Evolutionary conservation across 2,888 invertebrate genomes (phyloP), one percentile per base, ranked within the genome.

Genomic region (Callimorpha dominula): DNA sequence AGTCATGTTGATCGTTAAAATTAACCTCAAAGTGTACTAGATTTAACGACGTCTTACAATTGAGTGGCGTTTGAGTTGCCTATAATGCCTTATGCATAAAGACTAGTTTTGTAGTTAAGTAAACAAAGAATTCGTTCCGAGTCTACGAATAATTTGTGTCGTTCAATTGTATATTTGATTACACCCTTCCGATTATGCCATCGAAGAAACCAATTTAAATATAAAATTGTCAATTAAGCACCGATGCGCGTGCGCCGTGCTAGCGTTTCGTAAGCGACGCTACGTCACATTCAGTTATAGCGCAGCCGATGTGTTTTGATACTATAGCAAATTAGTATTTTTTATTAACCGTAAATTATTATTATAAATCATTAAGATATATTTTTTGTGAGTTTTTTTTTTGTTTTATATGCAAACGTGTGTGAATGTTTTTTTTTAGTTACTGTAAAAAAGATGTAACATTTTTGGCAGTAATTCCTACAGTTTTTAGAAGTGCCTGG

Each of bases 241-340:
- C 5, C 66, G 89, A 12, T 86, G n/a, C 82, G 8, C 17, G 71
- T 73, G 69, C 81, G 9, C 66, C 87, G 87, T 69, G 75, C 76
- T 85, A 91, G 90, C 91, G 92, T 95, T 95, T 95, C 94, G 95
- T 94, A 95, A 94, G 93, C 93, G 90, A 90, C 89, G 91, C 93
- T 93, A 93, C 93, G 92, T 88, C 90, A 93, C 93, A 94, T 92
- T 92, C 93, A 92, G 89, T 52, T 85, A 71, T 87, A 89, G 82
- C 20, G 78, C 89, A 88, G 63, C 50, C 31, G 15, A 85, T 78
- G 73, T 54, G 4, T 68, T 78, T 93, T 92, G 93, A 91, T 93
- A 91, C 90, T 92, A 87, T 14, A 31, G 7, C 4, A 8, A 46
- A n/a, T 52, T 73, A 40, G 12, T 54, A 65, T 73, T 76, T 42